These are phyloP conservation scores for Salvator merianae DNA, from an alignment of 2,113 vertebrate genomes.

Conservation along the genomic window DNA sequence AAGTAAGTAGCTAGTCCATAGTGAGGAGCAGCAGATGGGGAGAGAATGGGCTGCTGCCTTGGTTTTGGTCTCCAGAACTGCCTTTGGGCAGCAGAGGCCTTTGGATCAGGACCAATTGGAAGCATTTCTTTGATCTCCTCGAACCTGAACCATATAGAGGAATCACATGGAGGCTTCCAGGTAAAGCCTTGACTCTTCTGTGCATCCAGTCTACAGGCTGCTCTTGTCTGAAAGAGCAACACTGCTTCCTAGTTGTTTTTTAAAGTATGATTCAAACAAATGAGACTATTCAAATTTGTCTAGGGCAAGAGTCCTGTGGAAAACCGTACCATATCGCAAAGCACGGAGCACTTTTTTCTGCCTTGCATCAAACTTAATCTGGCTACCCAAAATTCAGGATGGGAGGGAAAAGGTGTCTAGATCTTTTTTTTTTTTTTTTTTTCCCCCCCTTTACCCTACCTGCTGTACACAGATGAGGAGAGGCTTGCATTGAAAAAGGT, in stretches of 20 bases:
- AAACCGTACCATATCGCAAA: neutral
- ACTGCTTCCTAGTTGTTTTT: conserved; percentile 8
- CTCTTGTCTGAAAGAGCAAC: neutral
- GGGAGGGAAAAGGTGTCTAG: neutral
- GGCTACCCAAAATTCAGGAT: neutral
- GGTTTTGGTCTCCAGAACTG: too few species aligned
- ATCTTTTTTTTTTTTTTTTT: too few species aligned
- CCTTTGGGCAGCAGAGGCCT: too few species aligned
- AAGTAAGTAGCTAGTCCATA: conserved; percentile 69
- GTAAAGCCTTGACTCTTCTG: too few species aligned
- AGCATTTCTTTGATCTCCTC: too few species aligned
- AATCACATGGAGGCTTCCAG: too few species aligned
- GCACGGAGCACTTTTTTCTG: neutral
- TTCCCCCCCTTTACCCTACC: neutral
- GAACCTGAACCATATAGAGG: too few species aligned
- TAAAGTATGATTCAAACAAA: neutral
- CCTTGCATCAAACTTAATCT: neutral
- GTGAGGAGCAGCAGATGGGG: neutral
- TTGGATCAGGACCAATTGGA: too few species aligned
- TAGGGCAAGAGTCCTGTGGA: neutral
- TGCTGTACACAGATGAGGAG: neutral
- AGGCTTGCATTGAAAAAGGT: neutral
- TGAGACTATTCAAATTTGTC: too few species aligned
- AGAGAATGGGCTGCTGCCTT: neutral
- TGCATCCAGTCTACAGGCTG: too few species aligned